Percentiles rank a stretch among this genome's conserved stretches.
These are phyloP conservation scores for Oligia strigilis DNA, from an alignment of 2,888 invertebrate genomes.

Conservation along the genomic window DNA sequence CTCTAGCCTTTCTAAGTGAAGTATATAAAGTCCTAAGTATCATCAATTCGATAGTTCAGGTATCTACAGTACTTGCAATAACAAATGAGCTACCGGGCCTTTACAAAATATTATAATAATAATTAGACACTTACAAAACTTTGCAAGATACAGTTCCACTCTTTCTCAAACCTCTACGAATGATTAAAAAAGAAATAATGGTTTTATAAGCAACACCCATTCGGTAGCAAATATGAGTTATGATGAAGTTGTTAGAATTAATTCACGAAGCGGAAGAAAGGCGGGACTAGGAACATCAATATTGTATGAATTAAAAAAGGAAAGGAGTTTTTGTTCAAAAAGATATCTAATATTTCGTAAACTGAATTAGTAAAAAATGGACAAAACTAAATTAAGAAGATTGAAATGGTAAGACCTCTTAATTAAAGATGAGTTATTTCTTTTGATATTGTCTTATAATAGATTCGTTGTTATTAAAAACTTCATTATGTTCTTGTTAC, in stretches of 20 bases:
- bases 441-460: slow-evolving; percentile 66
- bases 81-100: no score
- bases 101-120: no score
- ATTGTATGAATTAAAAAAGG: slow-evolving; percentile 69
- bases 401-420: slow-evolving; percentile 75
- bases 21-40: no score
- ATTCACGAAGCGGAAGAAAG: slow-evolving; percentile 75
- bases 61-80: no score
- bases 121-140: background rate
- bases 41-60: no score
- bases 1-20: no score
- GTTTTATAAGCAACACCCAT: slow-evolving; percentile 78
- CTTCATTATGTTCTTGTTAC: background rate
- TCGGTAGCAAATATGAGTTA: slow-evolving; percentile 82
- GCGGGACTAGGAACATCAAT: slow-evolving; percentile 77
- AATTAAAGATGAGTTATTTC: slow-evolving; percentile 77
- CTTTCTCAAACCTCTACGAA: background rate
- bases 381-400: slow-evolving; percentile 64
- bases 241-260: slow-evolving; percentile 80
- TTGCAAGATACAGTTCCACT: background rate
- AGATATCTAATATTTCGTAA: slow-evolving; percentile 62
- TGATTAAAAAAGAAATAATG: slow-evolving; percentile 78
- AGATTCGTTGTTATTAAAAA: background rate
- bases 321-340: slow-evolving; percentile 60
- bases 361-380: slow-evolving; percentile 69